Evolutionary conservation across 1,140 invertebrate genomes (phyloP).

Genomic region (Ceratina australensis): DNA sequence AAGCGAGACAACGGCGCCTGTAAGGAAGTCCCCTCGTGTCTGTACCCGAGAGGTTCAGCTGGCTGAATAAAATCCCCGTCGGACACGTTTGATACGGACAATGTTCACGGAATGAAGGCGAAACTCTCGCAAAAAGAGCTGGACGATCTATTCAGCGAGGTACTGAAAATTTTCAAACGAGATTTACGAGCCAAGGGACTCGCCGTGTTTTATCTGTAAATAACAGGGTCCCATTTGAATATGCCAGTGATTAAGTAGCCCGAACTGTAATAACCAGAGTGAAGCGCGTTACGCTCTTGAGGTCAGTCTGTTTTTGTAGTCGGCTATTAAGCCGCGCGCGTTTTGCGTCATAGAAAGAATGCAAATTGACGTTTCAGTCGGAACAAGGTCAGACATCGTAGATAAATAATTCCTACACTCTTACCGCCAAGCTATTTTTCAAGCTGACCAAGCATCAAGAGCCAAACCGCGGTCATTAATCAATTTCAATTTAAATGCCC

Average conservation of each 20-base stretch:
- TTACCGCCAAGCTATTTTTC: background rate
- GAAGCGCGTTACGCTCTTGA: background rate
- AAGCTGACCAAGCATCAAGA: background rate
- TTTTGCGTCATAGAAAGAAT: slow-evolving; percentile 33
- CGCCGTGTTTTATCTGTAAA: too few relatives aligned
- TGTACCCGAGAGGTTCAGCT: slow-evolving; percentile 16
- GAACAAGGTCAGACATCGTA: background rate
- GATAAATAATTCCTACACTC: slow-evolving; percentile 9
- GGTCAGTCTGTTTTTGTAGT: slow-evolving; percentile 36
- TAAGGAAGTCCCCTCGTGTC: slow-evolving; percentile 15
- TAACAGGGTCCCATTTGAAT: too few relatives aligned
- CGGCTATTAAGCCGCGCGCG: slow-evolving; percentile 42
- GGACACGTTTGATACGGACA: slow-evolving; percentile 60
- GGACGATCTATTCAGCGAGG: slow-evolving; percentile 77
- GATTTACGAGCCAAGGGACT: background rate
- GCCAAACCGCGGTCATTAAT: slow-evolving; percentile 4
- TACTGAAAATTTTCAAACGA: slow-evolving; percentile 46
- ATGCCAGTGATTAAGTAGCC: too few relatives aligned
- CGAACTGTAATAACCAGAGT: slow-evolving; percentile 6
- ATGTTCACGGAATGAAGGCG: slow-evolving; percentile 74
- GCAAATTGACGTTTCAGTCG: slow-evolving; percentile 25
- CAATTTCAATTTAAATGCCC: slow-evolving; percentile 11
- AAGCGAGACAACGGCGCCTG: background rate
- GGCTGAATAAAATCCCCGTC: background rate
- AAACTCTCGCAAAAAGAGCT: slow-evolving; percentile 74